Conservation (phyloP, 2,797 vertebrate genomes). For the Podarcis siculus region DNA sequence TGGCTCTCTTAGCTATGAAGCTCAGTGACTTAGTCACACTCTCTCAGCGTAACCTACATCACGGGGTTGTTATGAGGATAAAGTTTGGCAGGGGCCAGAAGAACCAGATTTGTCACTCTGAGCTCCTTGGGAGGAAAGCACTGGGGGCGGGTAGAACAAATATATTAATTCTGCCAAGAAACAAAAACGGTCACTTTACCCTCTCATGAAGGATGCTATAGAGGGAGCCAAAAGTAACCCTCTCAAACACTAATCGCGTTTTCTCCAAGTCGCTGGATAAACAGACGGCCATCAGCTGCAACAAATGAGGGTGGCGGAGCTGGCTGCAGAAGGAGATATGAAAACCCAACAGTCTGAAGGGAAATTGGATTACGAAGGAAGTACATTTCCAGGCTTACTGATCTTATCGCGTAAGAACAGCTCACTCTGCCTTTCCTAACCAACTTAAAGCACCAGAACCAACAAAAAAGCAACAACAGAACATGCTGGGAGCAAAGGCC, state of each 20-base stretch:
- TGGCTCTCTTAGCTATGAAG: not conserved
- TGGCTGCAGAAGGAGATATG: constrained; percentile 67
- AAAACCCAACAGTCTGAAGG: not conserved
- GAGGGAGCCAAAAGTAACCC: constrained; percentile 77
- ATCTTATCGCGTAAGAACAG: not conserved
- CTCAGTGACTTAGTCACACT: not conserved
- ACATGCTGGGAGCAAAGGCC: not conserved
- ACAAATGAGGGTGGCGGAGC: constrained; percentile 77
- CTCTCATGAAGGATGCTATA: constrained; percentile 81
- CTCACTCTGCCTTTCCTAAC: not conserved
- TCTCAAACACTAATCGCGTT: constrained; percentile 78
- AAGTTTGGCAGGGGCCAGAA: not conserved
- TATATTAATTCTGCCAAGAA: not conserved
- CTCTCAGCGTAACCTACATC: not conserved
- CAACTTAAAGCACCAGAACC: not conserved
- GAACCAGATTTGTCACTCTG: not conserved
- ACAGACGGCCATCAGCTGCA: constrained; percentile 80
- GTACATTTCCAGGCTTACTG: not conserved
- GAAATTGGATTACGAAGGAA: not conserved
- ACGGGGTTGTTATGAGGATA: not conserved
- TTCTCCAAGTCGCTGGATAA: constrained; percentile 75
- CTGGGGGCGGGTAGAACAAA: not conserved
- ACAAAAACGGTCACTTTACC: constrained; percentile 57
- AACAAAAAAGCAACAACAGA: not conserved
- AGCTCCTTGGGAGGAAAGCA: not conserved